Evolutionary conservation across 2,888 invertebrate genomes (phyloP).

Genomic region (Cephus spinipes): DNA sequence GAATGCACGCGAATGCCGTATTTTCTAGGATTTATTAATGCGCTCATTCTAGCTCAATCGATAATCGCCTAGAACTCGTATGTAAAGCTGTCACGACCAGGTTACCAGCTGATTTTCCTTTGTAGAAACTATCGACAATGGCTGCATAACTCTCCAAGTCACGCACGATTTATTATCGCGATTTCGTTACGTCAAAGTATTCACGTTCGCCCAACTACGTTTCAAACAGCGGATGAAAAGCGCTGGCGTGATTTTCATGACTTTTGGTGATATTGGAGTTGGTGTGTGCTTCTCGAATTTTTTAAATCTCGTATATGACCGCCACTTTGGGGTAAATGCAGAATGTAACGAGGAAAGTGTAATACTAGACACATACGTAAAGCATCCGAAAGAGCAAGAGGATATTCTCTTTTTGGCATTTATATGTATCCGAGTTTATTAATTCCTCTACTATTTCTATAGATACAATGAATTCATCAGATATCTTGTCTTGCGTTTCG

Average conservation of each 20-base stretch:
- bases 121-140: background rate
- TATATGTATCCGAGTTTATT: background rate
- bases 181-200: background rate
- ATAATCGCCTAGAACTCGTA: background rate
- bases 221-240: background rate
- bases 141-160: background rate
- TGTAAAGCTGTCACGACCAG: background rate
- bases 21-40: background rate
- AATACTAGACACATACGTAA: no score
- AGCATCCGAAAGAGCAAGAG: background rate
- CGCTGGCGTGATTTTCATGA: background rate
- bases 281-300: background rate
- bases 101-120: background rate
- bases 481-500: conserved; percentile 11
- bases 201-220: background rate
- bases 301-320: background rate
- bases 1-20: background rate
- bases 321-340: background rate
- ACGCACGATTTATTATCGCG: background rate
- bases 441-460: background rate
- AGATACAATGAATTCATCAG: background rate
- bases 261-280: background rate
- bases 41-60: background rate
- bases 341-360: background rate
- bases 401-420: background rate